Conservation (phyloP, 2,113 vertebrate species). For the Podiceps cristatus region DNA sequence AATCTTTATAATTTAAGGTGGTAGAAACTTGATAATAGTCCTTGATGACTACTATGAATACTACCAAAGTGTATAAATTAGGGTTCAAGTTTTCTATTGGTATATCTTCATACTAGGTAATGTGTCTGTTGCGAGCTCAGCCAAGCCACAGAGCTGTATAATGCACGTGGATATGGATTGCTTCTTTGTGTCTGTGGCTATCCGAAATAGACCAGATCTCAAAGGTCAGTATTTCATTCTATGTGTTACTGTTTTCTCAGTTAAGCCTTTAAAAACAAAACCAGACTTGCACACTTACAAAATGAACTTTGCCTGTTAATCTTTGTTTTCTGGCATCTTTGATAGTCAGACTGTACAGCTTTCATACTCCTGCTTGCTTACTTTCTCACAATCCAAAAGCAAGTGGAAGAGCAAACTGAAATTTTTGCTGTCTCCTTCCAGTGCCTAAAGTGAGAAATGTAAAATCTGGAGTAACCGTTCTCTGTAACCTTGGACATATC, state of each 20-base stretch:
- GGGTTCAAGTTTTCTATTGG: slow-evolving; percentile 71
- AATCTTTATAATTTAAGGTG: neutral
- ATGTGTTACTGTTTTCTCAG: neutral
- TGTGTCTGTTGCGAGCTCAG: slow-evolving; percentile 73
- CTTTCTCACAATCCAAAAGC: neutral
- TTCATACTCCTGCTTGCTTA: neutral
- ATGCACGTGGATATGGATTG: slow-evolving; percentile 99
- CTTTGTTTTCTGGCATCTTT: neutral
- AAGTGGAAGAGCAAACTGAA: neutral
- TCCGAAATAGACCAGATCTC: slow-evolving; percentile 92
- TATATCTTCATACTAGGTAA: slow-evolving; percentile 79
- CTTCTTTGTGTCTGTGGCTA: slow-evolving; percentile 98
- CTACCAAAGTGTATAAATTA: slow-evolving; percentile 7
- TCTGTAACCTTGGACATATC: neutral
- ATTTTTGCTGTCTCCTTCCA: neutral
- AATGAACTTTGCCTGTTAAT: neutral
- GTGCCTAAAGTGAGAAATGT: neutral
- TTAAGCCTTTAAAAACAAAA: neutral
- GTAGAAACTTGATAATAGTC: neutral
- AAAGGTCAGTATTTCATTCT: slow-evolving; percentile 84
- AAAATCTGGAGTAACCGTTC: neutral
- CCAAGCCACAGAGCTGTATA: slow-evolving; percentile 88
- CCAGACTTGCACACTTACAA: neutral
- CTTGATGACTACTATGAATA: slow-evolving; percentile 15
- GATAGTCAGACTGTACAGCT: neutral